Conservation (phyloP, 1,140 invertebrate genomes). For the Drosophila trapezifrons region DNA sequence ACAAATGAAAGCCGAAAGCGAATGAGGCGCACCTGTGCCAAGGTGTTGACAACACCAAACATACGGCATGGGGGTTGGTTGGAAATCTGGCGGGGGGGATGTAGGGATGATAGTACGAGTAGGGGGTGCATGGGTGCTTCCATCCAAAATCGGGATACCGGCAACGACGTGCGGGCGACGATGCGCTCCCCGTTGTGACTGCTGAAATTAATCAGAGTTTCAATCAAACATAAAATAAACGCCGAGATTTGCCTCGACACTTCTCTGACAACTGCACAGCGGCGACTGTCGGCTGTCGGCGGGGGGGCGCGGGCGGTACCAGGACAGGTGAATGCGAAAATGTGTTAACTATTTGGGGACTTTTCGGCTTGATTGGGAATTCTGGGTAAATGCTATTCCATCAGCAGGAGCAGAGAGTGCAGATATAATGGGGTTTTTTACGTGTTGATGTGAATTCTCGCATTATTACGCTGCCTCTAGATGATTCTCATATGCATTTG, state of each 20-base stretch:
- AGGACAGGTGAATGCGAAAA: slow-evolving; percentile 16
- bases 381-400: neutral
- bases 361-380: slow-evolving; percentile 6
- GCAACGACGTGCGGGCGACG: slow-evolving; percentile 20
- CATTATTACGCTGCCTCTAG: neutral
- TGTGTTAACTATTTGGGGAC: slow-evolving; percentile 36
- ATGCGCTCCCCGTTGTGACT: slow-evolving; percentile 17
- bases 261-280: slow-evolving; percentile 17
- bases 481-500: neutral
- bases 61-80: neutral
- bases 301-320: too few relatives aligned
- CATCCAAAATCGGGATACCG: slow-evolving; percentile 20
- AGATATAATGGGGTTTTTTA: neutral
- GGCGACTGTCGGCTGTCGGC: too few relatives aligned
- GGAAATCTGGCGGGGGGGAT: neutral
- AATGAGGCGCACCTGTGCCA: slow-evolving; percentile 63
- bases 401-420: neutral
- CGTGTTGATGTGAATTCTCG: neutral
- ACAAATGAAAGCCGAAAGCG: slow-evolving; percentile 58
- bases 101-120: too few relatives aligned
- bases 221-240: slow-evolving; percentile 76
- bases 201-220: slow-evolving; percentile 75
- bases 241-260: slow-evolving; percentile 63
- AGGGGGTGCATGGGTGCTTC: too few relatives aligned
- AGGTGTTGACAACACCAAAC: slow-evolving; percentile 61